Evolutionary conservation across 2,797 vertebrate genomes (phyloP), one percentile per base, ranked within the genome.

Genomic region (Gymnocypris eckloni): DNA sequence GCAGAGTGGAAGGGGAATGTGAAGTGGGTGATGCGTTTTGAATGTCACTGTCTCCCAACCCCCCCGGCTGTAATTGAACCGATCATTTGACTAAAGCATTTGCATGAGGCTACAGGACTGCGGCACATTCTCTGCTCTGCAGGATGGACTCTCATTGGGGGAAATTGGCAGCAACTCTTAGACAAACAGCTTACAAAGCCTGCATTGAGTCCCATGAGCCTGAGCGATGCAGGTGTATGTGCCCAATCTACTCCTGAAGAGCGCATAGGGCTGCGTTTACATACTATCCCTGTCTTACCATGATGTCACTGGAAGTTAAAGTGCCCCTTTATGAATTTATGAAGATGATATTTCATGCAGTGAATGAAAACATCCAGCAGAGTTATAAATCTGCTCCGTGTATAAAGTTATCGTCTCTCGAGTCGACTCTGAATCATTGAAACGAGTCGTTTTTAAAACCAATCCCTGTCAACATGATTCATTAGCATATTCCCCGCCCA

Each of bases 1-100:
- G 50, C 41, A 64, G 81, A 61, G 28, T 37, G 18, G 66, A 56
- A 64, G 41, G 48, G 59, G 64, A 59, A 81, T 81, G 66, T 82
- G n/a, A 82, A 82, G 67, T 71, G 80, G 9, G 67, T 45, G 67
- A 56, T 71, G 79, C 33, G 10, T 69, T 81, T 70, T 69, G 48
- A 81, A 70, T 81, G 79, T 81, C 66, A 54, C 25, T 71, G 79
- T 71, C 12, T 81, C 66, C 50, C 22, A 41, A 5, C 12, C 22
- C 80, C 25, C 37, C 4, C 28, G 10, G 67, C 37, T 66, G 43
- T 71, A 45, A 39, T 25, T 16, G 33, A 59, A 43, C 13, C 11
- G 33, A 39, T 6, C 43, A 88, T 87, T 89, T 89, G 84, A 82
- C 72, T 87, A 83, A 84, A 84, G n/a, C 16, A 89, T 89, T 89